Conservation (phyloP, 2,113 vertebrate genomes). For the Galeopterus variegatus region DNA sequence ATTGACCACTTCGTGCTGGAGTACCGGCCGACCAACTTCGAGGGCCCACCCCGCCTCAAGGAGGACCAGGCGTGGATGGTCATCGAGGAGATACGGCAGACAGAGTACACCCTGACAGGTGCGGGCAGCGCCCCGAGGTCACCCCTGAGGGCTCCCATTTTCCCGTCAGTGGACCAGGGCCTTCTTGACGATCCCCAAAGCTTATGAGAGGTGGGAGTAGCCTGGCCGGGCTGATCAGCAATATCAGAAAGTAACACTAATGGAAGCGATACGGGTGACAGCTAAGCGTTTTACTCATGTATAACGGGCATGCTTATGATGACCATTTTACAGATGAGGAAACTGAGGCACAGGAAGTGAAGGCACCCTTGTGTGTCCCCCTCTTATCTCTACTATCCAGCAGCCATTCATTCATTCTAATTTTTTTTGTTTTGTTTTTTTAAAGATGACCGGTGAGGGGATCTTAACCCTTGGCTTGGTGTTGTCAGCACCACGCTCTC, state of each 20-base stretch:
- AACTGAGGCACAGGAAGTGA: neutral
- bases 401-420: neutral
- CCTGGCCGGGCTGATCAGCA: neutral
- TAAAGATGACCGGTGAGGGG: no score
- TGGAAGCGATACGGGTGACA: accelerated
- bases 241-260: neutral
- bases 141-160: neutral
- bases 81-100: constrained; percentile 94
- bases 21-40: constrained; percentile 95
- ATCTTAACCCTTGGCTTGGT: no score
- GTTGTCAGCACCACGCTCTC: no score
- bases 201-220: neutral
- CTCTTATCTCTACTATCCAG: neutral
- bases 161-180: accelerated
- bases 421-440: neutral
- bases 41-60: constrained; percentile 94
- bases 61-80: constrained; percentile 99
- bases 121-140: neutral
- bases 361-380: neutral
- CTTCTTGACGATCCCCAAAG: neutral
- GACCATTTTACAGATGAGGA: neutral
- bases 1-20: constrained; percentile 97
- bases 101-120: constrained; percentile 93
- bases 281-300: neutral
- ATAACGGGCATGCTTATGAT: neutral